Evolutionary conservation across 1,140 invertebrate species (phyloP), one percentile per base, ranked within the genome.

Genomic region (Triops cancriformis): DNA sequence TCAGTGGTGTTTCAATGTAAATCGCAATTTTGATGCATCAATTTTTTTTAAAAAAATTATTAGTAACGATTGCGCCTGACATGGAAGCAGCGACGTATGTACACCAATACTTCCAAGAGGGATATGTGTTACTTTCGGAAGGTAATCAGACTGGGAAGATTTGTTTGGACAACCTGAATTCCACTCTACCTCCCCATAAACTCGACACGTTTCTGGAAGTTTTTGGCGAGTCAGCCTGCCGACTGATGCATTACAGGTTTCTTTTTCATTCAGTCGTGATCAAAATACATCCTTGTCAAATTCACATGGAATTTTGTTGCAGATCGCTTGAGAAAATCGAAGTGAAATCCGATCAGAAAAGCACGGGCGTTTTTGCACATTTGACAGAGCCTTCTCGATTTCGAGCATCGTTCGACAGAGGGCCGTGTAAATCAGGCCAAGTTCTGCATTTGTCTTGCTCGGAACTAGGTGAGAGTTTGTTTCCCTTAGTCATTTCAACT

Each of bases 121-220:
- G 94, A 4, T 94, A 90, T 84, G 91, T 93, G 1, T 87, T 93
- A 76, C 94, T 93, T 86, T 91, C 92, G 76, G 92, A 94, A 84
- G 91, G 92, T 81, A 93, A 93, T 10, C 87, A 88, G n/a, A 84
- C 89, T 26, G 93, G 92, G 42, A 94, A 94, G 84, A 85, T 94
- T 26, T 95, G 93, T 81, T 90, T 91, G 31, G 91, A 92, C 76
- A 91, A 91, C 80, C 85, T 93, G 10, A 89, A 89, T 81, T 83
- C 84, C 42, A 88, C 87, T 26, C 82, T 83, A 31, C 86, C 85
- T 76, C 75, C 64, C 72, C 76, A 74, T 78, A 86, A 87, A 82
- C 86, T 86, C 80, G 84, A 86, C 76, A 85, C 83, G 72, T 87
- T 89, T 45, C 84, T 91, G 1, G 83, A 89, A 79, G 91, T 89